phyloP scores from a whole-genome alignment of 1,140 invertebrate genomes.

The Aphidius ervi region DNA sequence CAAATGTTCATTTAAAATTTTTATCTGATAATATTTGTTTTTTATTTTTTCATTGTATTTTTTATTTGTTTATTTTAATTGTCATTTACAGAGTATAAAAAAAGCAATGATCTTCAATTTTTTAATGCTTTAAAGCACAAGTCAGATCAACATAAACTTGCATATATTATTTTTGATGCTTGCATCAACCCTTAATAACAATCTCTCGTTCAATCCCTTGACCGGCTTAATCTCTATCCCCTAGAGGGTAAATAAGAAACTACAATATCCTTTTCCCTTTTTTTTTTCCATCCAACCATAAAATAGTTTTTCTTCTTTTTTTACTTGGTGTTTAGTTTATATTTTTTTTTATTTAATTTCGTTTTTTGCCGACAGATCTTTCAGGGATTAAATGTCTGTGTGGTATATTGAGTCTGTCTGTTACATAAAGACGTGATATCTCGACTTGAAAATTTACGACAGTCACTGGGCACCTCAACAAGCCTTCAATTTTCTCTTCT shows the following conservation, averaged over 20 bases:
- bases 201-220: background rate
- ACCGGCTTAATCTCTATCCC: background rate
- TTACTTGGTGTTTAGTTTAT: background rate
- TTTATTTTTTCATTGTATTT: background rate
- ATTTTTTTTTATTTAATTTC: no score
- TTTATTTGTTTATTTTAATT: constrained; percentile 1
- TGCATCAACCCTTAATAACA: no score
- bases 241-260: constrained; percentile 6
- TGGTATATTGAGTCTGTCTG: no score
- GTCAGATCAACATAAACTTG: background rate
- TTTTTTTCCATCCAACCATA: background rate
- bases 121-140: constrained; percentile 17
- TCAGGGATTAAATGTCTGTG: no score
- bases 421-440: no score
- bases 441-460: no score
- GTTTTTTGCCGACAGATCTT: no score
- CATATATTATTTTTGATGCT: no score
- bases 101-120: background rate
- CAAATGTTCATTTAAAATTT: constrained; percentile 14
- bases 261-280: background rate
- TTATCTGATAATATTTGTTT: background rate
- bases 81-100: constrained; percentile 9
- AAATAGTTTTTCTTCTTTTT: background rate
- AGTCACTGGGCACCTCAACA: no score
- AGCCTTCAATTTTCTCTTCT: no score